These are phyloP conservation scores for Acronicta alni DNA, from an alignment of 2,888 invertebrate species.

Conservation along the genomic window DNA sequence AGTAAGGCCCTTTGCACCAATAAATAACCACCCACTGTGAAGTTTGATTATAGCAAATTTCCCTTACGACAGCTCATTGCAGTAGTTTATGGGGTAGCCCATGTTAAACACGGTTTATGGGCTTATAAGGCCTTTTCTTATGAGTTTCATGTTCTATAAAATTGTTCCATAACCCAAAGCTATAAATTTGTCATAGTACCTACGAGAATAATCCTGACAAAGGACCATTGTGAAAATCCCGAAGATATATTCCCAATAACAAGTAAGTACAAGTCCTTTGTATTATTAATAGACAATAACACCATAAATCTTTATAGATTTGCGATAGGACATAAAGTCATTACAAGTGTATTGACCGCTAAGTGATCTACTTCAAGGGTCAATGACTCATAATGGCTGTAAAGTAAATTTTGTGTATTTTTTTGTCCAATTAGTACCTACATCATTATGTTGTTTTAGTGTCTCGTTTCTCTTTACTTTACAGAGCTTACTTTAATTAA, in stretches of 20 bases:
- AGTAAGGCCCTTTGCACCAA: background rate
- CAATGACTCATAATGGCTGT: slow-evolving; percentile 12
- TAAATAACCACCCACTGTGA: background rate
- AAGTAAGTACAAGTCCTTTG: slow-evolving; percentile 20
- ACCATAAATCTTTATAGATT: slow-evolving; percentile 28
- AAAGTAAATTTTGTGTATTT: background rate
- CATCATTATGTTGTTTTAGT: slow-evolving; percentile 1
- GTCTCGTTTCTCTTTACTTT: slow-evolving; percentile 4
- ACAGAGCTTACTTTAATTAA: no score
- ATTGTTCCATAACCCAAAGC: slow-evolving; percentile 10
- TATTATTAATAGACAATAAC: slow-evolving; percentile 22
- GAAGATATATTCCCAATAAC: slow-evolving; percentile 40
- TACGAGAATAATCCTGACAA: slow-evolving; percentile 16
- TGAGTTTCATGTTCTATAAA: slow-evolving; percentile 5
- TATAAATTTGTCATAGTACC: slow-evolving; percentile 17
- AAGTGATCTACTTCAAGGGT: slow-evolving; percentile 11
- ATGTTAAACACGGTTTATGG: slow-evolving; percentile 2
- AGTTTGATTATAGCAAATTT: background rate
- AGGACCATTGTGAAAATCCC: background rate
- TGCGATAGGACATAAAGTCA: slow-evolving; percentile 23
- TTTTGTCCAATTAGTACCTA: background rate
- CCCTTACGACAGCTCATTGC: background rate
- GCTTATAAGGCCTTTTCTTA: slow-evolving; percentile 1
- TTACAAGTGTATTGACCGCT: slow-evolving; percentile 14
- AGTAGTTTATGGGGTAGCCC: background rate